Conservation (phyloP, 2,797 vertebrate species). For the Gymnoscopelus microlampas region DNA sequence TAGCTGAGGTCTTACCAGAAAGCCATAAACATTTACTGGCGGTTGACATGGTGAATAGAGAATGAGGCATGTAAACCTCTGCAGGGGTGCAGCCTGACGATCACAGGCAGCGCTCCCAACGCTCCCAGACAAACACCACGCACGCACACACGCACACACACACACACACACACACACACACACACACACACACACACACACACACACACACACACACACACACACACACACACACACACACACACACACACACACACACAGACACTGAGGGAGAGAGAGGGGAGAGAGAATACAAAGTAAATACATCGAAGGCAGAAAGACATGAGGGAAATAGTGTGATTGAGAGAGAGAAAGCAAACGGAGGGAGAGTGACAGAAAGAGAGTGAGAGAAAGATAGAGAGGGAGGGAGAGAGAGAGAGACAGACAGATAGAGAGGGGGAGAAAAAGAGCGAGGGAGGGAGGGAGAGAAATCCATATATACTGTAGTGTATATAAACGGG, state of each 20-base stretch:
- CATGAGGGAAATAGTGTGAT: background rate
- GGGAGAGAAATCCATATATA: background rate
- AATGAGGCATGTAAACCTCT: slow-evolving; percentile 76
- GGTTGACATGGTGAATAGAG: slow-evolving; percentile 82
- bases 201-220: no score
- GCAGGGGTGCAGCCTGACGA: slow-evolving; percentile 64
- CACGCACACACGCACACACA: no score
- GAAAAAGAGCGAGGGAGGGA: slow-evolving; percentile 2
- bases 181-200: no score
- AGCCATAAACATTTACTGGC: slow-evolving; percentile 83
- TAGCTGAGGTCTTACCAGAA: slow-evolving; percentile 80
- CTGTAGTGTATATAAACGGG: no score
- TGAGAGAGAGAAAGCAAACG: background rate
- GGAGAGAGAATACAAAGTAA: no score
- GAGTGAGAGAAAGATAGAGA: background rate
- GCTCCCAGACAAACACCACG: slow-evolving; percentile 7
- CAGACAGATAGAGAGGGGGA: background rate
- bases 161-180: no score
- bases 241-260: no score
- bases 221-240: no score
- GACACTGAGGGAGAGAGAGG: no score
- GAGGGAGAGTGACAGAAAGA: background rate
- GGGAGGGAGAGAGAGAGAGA: background rate
- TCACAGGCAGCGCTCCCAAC: slow-evolving; percentile 37
- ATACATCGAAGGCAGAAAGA: no score